Conservation (phyloP, 1,140 invertebrate genomes). For the Aphis craccivora region DNA sequence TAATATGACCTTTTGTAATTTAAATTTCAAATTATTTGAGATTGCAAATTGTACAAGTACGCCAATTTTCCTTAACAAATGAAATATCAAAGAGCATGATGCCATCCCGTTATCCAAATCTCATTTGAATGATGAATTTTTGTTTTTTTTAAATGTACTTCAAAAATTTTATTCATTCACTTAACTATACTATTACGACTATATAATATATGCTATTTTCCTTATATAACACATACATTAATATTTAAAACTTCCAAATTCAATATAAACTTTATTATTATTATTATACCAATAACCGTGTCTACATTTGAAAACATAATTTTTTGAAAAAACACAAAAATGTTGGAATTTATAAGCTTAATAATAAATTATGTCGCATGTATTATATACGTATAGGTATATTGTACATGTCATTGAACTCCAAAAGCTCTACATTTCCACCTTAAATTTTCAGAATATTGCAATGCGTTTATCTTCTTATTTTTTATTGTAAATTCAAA, state of each 20-base stretch:
- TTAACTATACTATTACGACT: not conserved
- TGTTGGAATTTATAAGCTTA: too few relatives aligned
- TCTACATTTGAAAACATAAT: not conserved
- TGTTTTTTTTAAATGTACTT: not conserved
- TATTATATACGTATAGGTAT: too few relatives aligned
- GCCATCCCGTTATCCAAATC: not conserved
- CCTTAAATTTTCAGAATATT: too few relatives aligned
- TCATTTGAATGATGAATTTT: not conserved
- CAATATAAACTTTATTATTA: not conserved
- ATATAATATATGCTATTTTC: too few relatives aligned
- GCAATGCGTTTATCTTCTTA: too few relatives aligned
- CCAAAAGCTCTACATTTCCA: too few relatives aligned
- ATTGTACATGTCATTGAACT: too few relatives aligned
- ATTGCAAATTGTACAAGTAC: not conserved
- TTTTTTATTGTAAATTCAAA: too few relatives aligned
- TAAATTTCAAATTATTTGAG: not conserved
- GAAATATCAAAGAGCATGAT: not conserved
- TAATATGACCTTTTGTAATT: not conserved
- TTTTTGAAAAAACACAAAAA: not conserved
- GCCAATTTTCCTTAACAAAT: not conserved
- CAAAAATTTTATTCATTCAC: not conserved
- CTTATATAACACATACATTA: too few relatives aligned
- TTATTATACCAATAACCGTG: not conserved
- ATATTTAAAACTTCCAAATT: not conserved
- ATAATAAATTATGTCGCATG: too few relatives aligned